A percentile compares a stretch with the other conserved stretches of the same genome.
Evolutionary conservation across 2,797 vertebrate species (phyloP).

Genomic region (Sandelia bainsii): DNA sequence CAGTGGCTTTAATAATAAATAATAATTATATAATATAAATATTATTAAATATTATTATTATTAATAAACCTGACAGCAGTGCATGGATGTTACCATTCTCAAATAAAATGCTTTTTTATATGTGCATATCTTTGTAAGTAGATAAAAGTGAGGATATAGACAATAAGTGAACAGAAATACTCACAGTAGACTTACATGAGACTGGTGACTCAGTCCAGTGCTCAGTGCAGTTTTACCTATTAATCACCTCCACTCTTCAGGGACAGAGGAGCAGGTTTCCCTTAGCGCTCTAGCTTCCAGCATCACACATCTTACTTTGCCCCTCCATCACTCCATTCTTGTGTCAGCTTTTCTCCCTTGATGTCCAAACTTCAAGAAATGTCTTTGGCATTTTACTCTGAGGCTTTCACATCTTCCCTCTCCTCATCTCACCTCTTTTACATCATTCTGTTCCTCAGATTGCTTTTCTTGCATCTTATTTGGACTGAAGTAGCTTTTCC

Average conservation of each 20-base stretch:
- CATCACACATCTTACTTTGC: background rate
- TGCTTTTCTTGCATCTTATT: background rate
- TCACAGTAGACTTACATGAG: background rate
- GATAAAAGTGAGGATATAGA: background rate
- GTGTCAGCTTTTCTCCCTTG: background rate
- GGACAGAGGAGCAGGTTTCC: background rate
- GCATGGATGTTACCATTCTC: background rate
- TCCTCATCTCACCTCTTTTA: background rate
- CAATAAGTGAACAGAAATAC: background rate
- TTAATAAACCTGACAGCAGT: slow-evolving; percentile 11
- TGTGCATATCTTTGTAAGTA: too few species aligned
- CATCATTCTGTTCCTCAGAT: background rate
- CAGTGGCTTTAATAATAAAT: background rate
- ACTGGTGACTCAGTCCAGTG: slow-evolving; percentile 22
- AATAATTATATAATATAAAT: too few species aligned
- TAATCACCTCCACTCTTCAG: slow-evolving; percentile 23
- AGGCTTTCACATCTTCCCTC: background rate
- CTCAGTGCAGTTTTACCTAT: slow-evolving; percentile 12
- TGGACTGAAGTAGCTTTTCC: background rate
- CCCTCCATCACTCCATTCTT: background rate
- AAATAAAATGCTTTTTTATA: background rate
- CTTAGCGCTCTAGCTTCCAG: slow-evolving; percentile 11
- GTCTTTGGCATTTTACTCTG: background rate
- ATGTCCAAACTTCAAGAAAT: background rate
- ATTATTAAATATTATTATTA: too few species aligned